A percentile compares a stretch with the other conserved stretches of the same genome.
Evolutionary conservation across 2,113 vertebrate species (phyloP).

Genomic region (Tympanuchus pallidicinctus): DNA sequence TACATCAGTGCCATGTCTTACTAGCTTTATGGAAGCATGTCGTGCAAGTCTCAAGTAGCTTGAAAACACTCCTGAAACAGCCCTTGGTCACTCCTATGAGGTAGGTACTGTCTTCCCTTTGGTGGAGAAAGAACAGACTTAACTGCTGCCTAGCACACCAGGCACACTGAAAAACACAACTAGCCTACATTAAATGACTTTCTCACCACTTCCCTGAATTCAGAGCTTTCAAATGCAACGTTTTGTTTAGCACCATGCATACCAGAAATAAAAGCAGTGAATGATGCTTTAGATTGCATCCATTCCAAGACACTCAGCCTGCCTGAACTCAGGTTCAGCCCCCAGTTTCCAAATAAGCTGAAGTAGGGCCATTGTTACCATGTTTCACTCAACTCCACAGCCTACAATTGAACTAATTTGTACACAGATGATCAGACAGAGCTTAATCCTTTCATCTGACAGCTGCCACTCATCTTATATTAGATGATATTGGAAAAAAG

Average conservation of each 20-base stretch:
- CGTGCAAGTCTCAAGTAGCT: constrained; percentile 1
- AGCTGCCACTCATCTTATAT: not conserved
- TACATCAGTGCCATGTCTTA: not conserved
- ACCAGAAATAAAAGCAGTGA: not conserved
- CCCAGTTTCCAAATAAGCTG: not conserved
- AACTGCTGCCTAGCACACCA: not conserved
- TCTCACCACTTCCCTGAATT: not conserved
- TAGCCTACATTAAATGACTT: not conserved
- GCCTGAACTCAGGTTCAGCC: not conserved
- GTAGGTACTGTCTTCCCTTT: constrained; percentile 44
- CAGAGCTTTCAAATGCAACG: not conserved
- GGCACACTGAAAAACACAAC: not conserved
- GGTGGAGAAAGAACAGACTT: not conserved
- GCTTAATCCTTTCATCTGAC: not conserved
- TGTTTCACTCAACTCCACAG: not conserved
- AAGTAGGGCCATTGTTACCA: not conserved
- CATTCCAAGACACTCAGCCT: not conserved
- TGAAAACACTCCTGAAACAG: constrained; percentile 24
- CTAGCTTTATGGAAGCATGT: not conserved
- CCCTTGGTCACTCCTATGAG: constrained; percentile 40
- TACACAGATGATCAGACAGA: not conserved
- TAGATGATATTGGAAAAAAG: not conserved
- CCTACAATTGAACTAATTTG: not conserved
- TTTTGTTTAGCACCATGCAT: not conserved
- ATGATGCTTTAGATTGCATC: not conserved